phyloP scores from a whole-genome alignment of 1,140 invertebrate species.

The Drosophila persimilis region DNA sequence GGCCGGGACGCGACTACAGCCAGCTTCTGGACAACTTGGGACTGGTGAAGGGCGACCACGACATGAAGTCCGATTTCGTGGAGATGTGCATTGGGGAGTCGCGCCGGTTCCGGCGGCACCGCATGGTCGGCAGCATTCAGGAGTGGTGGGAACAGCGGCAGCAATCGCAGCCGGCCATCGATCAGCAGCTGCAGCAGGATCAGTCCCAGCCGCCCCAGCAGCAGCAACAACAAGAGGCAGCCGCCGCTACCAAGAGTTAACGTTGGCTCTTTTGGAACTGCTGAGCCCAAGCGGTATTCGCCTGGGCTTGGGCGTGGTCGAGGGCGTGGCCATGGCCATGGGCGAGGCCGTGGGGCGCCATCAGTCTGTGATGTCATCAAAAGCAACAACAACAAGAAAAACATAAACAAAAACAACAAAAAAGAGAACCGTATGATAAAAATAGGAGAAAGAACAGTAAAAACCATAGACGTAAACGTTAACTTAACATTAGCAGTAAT shows the following conservation, averaged over 20 bases:
- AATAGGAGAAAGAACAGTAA: constrained; percentile 1
- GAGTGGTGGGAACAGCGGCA: constrained; percentile 82
- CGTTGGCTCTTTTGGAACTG: constrained; percentile 60
- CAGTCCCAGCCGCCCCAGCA: constrained; percentile 13
- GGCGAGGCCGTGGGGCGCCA: constrained; percentile 23
- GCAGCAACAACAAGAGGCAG: constrained; percentile 8
- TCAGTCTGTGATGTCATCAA: constrained; percentile 67
- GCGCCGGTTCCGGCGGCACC: constrained; percentile 90
- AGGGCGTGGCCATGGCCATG: constrained; percentile 10
- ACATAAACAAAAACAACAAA: background rate
- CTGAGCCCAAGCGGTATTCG: constrained; percentile 53
- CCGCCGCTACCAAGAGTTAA: constrained; percentile 61
- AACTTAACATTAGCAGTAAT: background rate
- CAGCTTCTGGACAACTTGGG: constrained; percentile 88
- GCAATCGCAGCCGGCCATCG: constrained; percentile 21
- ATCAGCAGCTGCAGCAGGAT: constrained; percentile 6
- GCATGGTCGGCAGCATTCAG: constrained; percentile 85
- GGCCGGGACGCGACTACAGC: constrained; percentile 86
- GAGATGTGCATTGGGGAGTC: constrained; percentile 91
- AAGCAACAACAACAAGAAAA: constrained; percentile 31
- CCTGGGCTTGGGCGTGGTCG: constrained; percentile 4
- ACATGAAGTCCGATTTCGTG: constrained; percentile 88
- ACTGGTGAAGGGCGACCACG: constrained; percentile 88
- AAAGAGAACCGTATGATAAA: constrained; percentile 7
- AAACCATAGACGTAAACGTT: constrained; percentile 4